Base-by-base conservation (phyloP, 2,113 vertebrate genomes). In the Butorides virescens region DNA sequence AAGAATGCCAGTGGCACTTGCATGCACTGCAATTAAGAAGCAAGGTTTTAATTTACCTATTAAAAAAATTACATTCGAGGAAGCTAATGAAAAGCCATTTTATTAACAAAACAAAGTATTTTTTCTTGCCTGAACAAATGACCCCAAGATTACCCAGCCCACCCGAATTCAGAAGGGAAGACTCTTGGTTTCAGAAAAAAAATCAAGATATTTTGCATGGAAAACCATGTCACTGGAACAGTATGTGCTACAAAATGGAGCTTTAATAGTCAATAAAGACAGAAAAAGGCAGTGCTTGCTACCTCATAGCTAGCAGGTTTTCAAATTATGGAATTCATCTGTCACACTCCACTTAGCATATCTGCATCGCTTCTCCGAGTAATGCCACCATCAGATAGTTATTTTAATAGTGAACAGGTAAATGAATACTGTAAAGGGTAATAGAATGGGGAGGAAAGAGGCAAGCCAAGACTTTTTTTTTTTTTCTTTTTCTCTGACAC, bases 251-350 rank as follows among this genome's bases (percentile, higher is more conserved):
- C 78, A 96, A 97, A 97, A 92, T 77, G 49, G 63, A 49, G 49
- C 30, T 96, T 96, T 97, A 96, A 93, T 85, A 97, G 96, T 94
- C 96, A 96, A 93, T 96, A 97, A 98, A 97, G 77, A 56, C 63
- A 86, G 83, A 71, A 92, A 95, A 80, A 96, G 42, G 46, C 75
- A 78, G 88, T 82, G 55, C 91, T 93, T 95, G 65, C 84, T 94
- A 78, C 90, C 87, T 97, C 52, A 32, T 73, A 96, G 76, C 79
- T 96, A 89, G 62, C 86, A 96, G 86, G 70, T 88, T 96, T 97
- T 96, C 95, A 95, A 94, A 97, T 98, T 95, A 96, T 42, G 81
- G 88, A 97, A 97, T 96, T 97, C 75, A 97, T 97, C 97, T 95
- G 94, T 97, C 94, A 97, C 91, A 93, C 91, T 88, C 87, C 85